Percentiles rank a stretch among this genome's conserved stretches.
Conservation (phyloP, 2,113 vertebrate species). For the Chionodraco myersi region DNA sequence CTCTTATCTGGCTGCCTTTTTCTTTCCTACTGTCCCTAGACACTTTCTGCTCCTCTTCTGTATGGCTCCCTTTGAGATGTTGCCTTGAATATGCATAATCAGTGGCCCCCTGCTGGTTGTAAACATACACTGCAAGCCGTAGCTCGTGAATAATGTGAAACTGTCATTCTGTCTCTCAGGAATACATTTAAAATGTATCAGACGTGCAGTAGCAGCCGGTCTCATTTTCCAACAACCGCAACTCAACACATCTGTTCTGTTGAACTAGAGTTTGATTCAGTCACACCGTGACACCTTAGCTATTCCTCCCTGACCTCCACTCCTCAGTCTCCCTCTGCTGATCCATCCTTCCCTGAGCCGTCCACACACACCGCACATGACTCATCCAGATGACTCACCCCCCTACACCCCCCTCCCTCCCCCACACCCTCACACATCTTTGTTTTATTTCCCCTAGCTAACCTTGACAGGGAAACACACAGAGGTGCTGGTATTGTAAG, state of each 20-base stretch:
- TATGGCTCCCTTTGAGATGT: slow-evolving; percentile 27
- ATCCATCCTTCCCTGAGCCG: slow-evolving; percentile 74
- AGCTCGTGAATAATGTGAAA: slow-evolving; percentile 32
- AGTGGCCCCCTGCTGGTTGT: slow-evolving; percentile 43
- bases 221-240: not conserved
- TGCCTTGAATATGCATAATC: slow-evolving; percentile 40
- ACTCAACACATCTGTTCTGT: slow-evolving; percentile 32
- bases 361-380: slow-evolving; percentile 82
- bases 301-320: slow-evolving; percentile 57
- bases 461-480: slow-evolving; percentile 80
- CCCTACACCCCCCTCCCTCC: slow-evolving; percentile 40
- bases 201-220: slow-evolving; percentile 24
- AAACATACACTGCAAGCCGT: slow-evolving; percentile 11
- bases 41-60: slow-evolving; percentile 25
- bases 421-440: slow-evolving; percentile 74
- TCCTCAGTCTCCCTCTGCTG: slow-evolving; percentile 46
- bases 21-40: slow-evolving; percentile 34
- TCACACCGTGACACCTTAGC: slow-evolving; percentile 42
- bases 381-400: slow-evolving; percentile 84
- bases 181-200: slow-evolving; percentile 33
- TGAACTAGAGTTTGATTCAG: not conserved
- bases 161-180: slow-evolving; percentile 46
- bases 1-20: slow-evolving; percentile 21
- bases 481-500: slow-evolving; percentile 66
- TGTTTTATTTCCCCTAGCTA: slow-evolving; percentile 81